Evolutionary conservation across 2,113 vertebrate species (phyloP), one percentile per base, ranked within the genome.

Genomic region (Nannospalax galili): DNA sequence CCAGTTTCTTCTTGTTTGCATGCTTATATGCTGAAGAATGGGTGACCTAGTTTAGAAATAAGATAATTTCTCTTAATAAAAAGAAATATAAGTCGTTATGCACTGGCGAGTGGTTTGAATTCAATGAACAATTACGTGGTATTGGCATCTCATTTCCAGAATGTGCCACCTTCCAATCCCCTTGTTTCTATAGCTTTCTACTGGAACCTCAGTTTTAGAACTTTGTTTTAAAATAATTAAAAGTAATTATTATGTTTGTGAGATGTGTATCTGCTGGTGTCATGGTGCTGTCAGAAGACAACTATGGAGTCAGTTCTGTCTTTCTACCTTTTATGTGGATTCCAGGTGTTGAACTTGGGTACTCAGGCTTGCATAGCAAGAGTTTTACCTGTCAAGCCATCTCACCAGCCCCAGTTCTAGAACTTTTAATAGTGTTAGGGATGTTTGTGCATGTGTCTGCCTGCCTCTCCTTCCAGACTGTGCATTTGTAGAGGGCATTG

Each of bases 41-140:
- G 37, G 42, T 86, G 95, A 91, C 70, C 37, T 91, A 77, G 32
- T 75, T 97, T 79, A 86, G 86, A 95, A 64, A 56, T 37, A 73
- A 90, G 87, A 40, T 77, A 69, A 84, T 84, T 91, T 12, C 60
- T 95, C 22, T 92, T 89, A 58, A 16, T 67, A 35, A 94, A 84
- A 84, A 42, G 11, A 95, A 94, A 88, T 65, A 1, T 32, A 35
- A 62, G 11, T 90, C 75, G 19, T 69, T 7, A 19, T 2, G 2
- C 3, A 11, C 12, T 73, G 75, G 42, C 82, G 42, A 65, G 24
- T 40, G 52, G 37, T 78, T 94, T 90, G 42, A 85, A 37, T 86
- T 92, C 16, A 48, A 12, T n/a, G 87, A 90, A n/a, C 7, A 2
- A n/a, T 94, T 75, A 28, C 32, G 40, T 20, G 16, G n/a, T 22